phyloP scores from a whole-genome alignment of 2,113 vertebrate genomes.

The Oreochromis tanganicae region DNA sequence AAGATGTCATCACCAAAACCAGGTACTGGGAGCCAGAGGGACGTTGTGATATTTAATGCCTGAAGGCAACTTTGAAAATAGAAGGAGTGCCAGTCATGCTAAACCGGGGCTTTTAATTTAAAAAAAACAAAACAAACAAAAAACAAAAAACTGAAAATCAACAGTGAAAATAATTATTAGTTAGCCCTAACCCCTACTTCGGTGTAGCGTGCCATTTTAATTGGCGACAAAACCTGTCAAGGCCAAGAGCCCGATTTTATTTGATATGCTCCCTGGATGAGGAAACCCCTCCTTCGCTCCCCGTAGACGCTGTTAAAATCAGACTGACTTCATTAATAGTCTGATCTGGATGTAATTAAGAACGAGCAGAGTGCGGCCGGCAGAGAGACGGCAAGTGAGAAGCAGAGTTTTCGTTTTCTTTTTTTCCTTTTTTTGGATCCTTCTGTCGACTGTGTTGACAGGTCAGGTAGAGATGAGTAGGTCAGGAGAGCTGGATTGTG shows the following conservation, averaged over 20 bases:
- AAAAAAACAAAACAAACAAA: neutral
- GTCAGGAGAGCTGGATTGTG: constrained; percentile 26
- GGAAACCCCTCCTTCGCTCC: constrained; percentile 41
- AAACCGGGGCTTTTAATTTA: neutral
- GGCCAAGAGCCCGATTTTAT: constrained; percentile 19
- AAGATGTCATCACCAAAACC: neutral
- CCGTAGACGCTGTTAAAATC: constrained; percentile 64
- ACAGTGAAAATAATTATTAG: neutral
- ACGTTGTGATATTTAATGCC: neutral
- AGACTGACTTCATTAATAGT: constrained; percentile 58
- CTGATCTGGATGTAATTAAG: constrained; percentile 72
- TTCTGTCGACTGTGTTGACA: constrained; percentile 24
- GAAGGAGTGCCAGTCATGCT: neutral
- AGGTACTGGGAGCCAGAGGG: neutral
- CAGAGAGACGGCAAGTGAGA: neutral
- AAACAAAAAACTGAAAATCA: neutral
- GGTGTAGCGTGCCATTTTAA: neutral
- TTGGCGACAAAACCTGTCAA: constrained; percentile 17
- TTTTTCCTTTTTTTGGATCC: neutral
- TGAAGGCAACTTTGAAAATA: neutral
- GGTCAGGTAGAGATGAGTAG: neutral
- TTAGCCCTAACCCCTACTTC: neutral
- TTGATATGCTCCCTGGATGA: constrained; percentile 29
- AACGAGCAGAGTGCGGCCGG: constrained; percentile 10
- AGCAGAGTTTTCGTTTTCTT: neutral